Evolutionary conservation across 2,797 vertebrate genomes (phyloP).

Genomic region (Nannoperca obscura): DNA sequence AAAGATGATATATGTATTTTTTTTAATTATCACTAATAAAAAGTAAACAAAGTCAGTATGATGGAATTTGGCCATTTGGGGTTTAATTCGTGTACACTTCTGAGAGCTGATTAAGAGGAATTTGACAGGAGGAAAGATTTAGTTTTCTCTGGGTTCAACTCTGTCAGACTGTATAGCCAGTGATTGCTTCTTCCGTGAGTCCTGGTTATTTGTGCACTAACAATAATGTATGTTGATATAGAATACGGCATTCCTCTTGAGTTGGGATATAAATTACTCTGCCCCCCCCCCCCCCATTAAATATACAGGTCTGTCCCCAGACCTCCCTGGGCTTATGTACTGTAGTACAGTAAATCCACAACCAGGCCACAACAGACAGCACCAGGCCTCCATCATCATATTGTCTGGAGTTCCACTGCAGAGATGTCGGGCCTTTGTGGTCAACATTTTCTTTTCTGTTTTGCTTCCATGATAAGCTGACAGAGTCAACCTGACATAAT

Average conservation of each 20-base stretch:
- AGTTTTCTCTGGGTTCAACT: not conserved
- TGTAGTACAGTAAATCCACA: constrained; percentile 42
- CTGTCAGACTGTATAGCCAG: not conserved
- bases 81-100: not conserved
- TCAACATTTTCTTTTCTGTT: constrained; percentile 60
- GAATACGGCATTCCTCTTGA: constrained; percentile 3
- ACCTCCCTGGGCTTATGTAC: constrained; percentile 47
- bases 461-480: constrained; percentile 65
- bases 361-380: constrained; percentile 46
- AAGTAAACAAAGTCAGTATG: not conserved
- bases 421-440: constrained; percentile 54
- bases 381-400: constrained; percentile 23
- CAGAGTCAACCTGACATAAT: constrained; percentile 73
- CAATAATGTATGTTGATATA: constrained; percentile 4
- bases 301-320: constrained; percentile 31
- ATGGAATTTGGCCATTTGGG: not conserved
- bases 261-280: not conserved
- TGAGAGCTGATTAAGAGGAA: not conserved
- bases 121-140: not conserved
- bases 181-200: not conserved
- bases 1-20: not conserved
- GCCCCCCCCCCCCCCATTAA: constrained; percentile 13
- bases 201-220: constrained; percentile 17
- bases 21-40: not conserved
- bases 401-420: constrained; percentile 48